phyloP scores from a whole-genome alignment of 2,888 invertebrate genomes.

The Tipula lateralis region DNA sequence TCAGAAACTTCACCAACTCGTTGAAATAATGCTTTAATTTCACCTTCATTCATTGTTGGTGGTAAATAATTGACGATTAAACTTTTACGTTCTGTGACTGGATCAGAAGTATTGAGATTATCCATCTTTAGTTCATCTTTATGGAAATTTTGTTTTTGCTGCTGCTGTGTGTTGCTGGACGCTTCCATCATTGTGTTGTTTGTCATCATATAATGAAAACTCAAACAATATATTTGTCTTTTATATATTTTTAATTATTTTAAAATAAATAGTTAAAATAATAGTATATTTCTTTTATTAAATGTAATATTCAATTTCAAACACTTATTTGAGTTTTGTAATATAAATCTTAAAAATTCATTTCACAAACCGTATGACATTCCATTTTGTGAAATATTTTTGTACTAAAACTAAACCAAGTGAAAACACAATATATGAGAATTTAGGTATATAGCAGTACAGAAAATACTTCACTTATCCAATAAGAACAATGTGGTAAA shows the following conservation, averaged over 20 bases:
- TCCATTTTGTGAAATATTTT: conserved; percentile 19
- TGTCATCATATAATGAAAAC: conserved; percentile 27
- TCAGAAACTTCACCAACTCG: conserved; percentile 99
- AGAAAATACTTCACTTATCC: no score
- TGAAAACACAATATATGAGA: no score
- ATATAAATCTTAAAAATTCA: background rate
- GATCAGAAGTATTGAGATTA: background rate
- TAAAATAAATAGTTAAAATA: background rate
- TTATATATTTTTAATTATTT: background rate
- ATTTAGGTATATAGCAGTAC: no score
- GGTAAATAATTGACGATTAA: conserved; percentile 99
- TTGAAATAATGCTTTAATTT: conserved; percentile 94
- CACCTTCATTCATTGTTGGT: conserved; percentile 99
- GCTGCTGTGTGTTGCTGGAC: background rate
- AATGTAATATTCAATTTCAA: background rate
- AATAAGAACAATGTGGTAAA: no score
- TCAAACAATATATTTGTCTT: background rate
- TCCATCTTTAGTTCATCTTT: conserved; percentile 14
- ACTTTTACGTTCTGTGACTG: conserved; percentile 69
- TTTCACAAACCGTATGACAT: background rate
- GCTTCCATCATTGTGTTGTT: conserved; percentile 28
- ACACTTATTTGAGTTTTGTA: background rate
- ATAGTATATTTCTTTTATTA: background rate
- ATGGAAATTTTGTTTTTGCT: conserved; percentile 25
- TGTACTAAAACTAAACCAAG: background rate